Base-by-base conservation (phyloP, 1,140 invertebrate species). In the Cardiocondyla obscurior region DNA sequence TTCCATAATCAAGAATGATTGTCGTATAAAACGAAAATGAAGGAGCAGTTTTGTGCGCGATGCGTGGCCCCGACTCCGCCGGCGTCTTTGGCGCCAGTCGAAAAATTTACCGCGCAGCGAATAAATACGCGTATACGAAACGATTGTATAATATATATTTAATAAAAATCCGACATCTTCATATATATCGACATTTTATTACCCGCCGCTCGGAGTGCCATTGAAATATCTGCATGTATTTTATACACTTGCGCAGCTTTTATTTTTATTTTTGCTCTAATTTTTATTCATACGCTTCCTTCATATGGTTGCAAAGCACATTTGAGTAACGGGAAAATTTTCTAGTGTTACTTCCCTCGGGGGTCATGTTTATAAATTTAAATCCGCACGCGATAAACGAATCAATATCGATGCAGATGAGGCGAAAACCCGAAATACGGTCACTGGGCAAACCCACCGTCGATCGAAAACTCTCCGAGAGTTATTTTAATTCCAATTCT, bases 401-500 rank as follows among this genome's bases (percentile, higher is more conserved):
- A 73, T 81, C 79, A 81, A 81, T 81, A 81, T 81, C 79, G 65
- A 74, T 81, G 79, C 79, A 81, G 79, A 81, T 81, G 79, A 81
- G 67, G 69, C 65, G 53, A 36, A 58, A 81, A 74, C 2, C 39
- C 30, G 30, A 49, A 82, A 77, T 82, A 77, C 57, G 81, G 69
- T 62, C 69, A 74, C 53, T n/a, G 42, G 33, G 57, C 28, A 25
- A 81, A 7, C 67, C 36, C 44, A 64, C 19, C 33, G 39, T 42
- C 60, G 39, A 65, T 51, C 72, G 30, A 65, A 42, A 88, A 88
- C 86, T 89, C 74, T 58, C 16, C 67, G 36, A 57, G 72, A 88
- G 81, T 84, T 84, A 67, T 65, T 89, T 85, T 88, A 86, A 89
- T 89, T 83, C 53, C 79, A 55, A 65, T 83, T n/a, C 44, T 57